Percentiles rank a stretch among this genome's conserved stretches.
phyloP scores from a whole-genome alignment of 2,888 invertebrate species.

The Scaptomyza parva region DNA sequence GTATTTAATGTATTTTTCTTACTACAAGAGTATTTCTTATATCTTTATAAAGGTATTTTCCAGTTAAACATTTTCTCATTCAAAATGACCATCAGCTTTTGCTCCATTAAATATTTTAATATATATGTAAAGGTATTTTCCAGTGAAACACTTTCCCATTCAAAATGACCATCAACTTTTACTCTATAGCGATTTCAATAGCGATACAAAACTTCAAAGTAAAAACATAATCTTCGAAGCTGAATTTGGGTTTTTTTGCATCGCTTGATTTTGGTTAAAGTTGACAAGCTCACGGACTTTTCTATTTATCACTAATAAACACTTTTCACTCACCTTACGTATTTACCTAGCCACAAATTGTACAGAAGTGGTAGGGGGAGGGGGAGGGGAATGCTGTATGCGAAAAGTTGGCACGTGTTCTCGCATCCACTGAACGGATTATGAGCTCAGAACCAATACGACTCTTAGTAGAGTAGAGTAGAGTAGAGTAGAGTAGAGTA shows the following conservation, averaged over 20 bases:
- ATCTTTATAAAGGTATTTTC: not conserved
- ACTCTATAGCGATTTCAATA: not conserved
- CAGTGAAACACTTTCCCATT: no score
- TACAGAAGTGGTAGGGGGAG: not conserved
- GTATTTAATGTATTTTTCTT: no score
- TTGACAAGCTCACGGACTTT: slow-evolving; percentile 26
- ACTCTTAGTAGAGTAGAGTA: slow-evolving; percentile 7
- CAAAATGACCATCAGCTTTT: no score
- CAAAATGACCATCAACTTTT: not conserved
- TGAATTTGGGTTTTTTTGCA: not conserved
- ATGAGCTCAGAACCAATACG: slow-evolving; percentile 48
- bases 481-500: no score
- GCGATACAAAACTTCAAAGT: not conserved
- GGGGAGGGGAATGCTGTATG: no score
- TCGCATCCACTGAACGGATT: slow-evolving; percentile 64
- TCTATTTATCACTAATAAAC: slow-evolving; percentile 47
- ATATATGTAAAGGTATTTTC: no score
- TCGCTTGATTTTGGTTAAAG: slow-evolving; percentile 9
- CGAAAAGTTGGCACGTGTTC: slow-evolving; percentile 65
- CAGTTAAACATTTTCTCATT: not conserved
- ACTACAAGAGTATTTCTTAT: no score
- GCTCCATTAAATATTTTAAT: no score
- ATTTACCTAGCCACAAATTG: slow-evolving; percentile 41
- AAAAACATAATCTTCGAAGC: not conserved
- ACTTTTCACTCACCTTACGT: slow-evolving; percentile 40